Evolutionary conservation across 2,797 vertebrate species (phyloP).

Genomic region (Parauchenoglanis ngamensis): DNA sequence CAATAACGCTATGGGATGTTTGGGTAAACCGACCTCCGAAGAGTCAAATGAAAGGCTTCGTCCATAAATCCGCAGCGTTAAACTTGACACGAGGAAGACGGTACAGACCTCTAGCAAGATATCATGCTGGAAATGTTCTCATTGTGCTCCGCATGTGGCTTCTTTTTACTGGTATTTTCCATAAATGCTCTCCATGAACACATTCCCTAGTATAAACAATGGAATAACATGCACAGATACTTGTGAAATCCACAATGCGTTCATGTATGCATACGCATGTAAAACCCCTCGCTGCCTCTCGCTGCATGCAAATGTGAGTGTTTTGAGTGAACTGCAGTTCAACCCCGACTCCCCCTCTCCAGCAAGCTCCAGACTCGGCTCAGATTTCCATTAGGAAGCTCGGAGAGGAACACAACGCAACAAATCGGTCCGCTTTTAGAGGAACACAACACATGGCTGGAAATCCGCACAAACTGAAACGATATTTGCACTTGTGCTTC

Average conservation of each 20-base stretch:
- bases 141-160: not conserved
- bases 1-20: slow-evolving; percentile 19
- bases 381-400: slow-evolving; percentile 56
- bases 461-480: not conserved
- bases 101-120: not conserved
- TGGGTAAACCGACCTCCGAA: slow-evolving; percentile 19
- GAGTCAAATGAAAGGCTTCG: slow-evolving; percentile 21
- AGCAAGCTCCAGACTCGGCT: slow-evolving; percentile 50
- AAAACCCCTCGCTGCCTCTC: slow-evolving; percentile 45
- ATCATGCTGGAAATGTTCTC: slow-evolving; percentile 11
- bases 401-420: slow-evolving; percentile 36
- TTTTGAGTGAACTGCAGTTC: slow-evolving; percentile 56
- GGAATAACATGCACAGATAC: not conserved
- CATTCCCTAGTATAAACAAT: not conserved
- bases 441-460: slow-evolving; percentile 7
- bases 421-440: slow-evolving; percentile 26
- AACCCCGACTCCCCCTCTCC: slow-evolving; percentile 56
- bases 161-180: not conserved
- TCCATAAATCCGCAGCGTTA: slow-evolving; percentile 29
- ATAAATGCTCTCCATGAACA: slow-evolving; percentile 13
- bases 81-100: slow-evolving; percentile 28
- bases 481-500: slow-evolving; percentile 9
- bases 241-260: slow-evolving; percentile 16
- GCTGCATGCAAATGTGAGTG: slow-evolving; percentile 33
- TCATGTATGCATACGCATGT: not conserved